Percentiles rank a stretch among this genome's conserved stretches.
Conservation (phyloP, 1,140 invertebrate species). For the Drosophila murphyi region DNA sequence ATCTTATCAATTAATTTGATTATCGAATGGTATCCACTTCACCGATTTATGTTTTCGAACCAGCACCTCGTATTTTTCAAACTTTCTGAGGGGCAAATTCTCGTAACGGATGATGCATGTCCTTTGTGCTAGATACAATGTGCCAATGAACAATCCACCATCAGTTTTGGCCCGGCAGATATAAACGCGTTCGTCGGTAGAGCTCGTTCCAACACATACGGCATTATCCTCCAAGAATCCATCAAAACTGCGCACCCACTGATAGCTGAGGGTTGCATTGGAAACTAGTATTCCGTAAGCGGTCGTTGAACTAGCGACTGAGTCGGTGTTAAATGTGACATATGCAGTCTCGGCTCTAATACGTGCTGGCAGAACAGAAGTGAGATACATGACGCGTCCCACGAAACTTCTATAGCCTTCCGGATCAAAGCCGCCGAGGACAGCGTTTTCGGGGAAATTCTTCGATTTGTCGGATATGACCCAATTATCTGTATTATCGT, state of each 20-base stretch:
- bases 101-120: conserved; percentile 20
- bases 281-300: conserved; percentile 21
- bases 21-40: too few relatives aligned
- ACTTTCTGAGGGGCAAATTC: conserved; percentile 9
- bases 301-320: neutral
- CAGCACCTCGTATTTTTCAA: conserved; percentile 36
- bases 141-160: conserved; percentile 28
- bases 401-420: conserved; percentile 57
- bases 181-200: conserved; percentile 35
- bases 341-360: conserved; percentile 24
- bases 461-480: conserved; percentile 17
- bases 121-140: conserved; percentile 10
- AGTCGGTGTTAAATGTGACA: conserved; percentile 25
- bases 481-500: conserved; percentile 45
- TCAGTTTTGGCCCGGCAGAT: conserved; percentile 34
- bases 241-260: conserved; percentile 38
- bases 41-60: neutral
- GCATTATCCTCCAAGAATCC: conserved; percentile 19
- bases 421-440: conserved; percentile 48
- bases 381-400: conserved; percentile 27
- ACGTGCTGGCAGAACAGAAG: conserved; percentile 33
- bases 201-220: conserved; percentile 32
- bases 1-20: too few relatives aligned
- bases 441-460: conserved; percentile 34
- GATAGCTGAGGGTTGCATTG: neutral